Percentiles rank a stretch among this genome's conserved stretches.
Evolutionary conservation across 2,888 invertebrate species (phyloP).

Genomic region (Acanthococcus lagerstroemiae): DNA sequence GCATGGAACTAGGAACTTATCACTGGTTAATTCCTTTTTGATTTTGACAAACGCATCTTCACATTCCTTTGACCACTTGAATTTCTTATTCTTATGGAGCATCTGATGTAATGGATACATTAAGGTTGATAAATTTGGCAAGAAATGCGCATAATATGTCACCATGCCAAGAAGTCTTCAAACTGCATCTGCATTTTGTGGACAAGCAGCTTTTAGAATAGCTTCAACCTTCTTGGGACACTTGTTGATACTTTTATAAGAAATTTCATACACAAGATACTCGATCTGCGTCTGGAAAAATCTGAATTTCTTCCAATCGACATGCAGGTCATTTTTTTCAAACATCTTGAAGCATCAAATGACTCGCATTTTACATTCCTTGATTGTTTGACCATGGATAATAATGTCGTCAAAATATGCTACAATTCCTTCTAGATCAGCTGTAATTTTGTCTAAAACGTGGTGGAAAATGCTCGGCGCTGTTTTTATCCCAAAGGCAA

Average conservation of each 20-base stretch:
- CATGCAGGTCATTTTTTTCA: slow-evolving; percentile 9
- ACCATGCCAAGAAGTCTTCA: slow-evolving; percentile 33
- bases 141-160: slow-evolving; percentile 35
- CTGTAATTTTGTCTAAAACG: neutral
- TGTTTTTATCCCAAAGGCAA: slow-evolving; percentile 22
- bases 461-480: slow-evolving; percentile 14
- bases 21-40: slow-evolving; percentile 35
- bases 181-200: slow-evolving; percentile 30
- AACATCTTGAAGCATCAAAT: slow-evolving; percentile 23
- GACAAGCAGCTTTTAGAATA: slow-evolving; percentile 20
- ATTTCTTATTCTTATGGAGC: slow-evolving; percentile 26
- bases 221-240: slow-evolving; percentile 21
- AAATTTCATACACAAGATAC: slow-evolving; percentile 29
- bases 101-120: slow-evolving; percentile 32
- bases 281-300: slow-evolving; percentile 20
- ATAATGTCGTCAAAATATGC: slow-evolving; percentile 33
- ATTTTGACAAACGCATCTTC: slow-evolving; percentile 34
- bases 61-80: slow-evolving; percentile 33
- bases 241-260: neutral
- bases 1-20: slow-evolving; percentile 34
- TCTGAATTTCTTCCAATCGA: slow-evolving; percentile 31
- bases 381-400: slow-evolving; percentile 24
- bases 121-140: slow-evolving; percentile 33
- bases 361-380: slow-evolving; percentile 27
- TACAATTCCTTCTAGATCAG: neutral